Conservation (phyloP, 2,113 vertebrate genomes). For the Perca flavescens region DNA sequence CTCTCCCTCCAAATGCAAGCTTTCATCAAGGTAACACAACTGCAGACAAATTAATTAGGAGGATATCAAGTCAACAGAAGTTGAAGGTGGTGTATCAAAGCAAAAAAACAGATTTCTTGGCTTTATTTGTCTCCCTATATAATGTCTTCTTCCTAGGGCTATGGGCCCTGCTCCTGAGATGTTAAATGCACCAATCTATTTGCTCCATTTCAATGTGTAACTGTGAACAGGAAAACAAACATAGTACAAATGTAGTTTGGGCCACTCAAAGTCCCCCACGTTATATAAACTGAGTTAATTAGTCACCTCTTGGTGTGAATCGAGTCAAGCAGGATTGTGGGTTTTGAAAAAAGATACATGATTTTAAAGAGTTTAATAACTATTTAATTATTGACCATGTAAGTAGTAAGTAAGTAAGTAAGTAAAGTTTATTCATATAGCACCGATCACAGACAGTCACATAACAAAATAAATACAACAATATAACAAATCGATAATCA, state of each 20-base stretch:
- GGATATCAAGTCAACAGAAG: constrained; percentile 73
- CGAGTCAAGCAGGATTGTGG: background rate
- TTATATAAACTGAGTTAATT: background rate
- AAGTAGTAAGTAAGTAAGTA: no score
- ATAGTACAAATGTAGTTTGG: background rate
- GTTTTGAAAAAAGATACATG: background rate
- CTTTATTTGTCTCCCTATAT: constrained; percentile 40
- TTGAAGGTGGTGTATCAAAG: constrained; percentile 73
- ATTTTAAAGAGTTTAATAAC: no score
- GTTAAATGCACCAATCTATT: background rate
- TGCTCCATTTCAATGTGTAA: background rate
- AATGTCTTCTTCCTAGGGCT: constrained; percentile 7
- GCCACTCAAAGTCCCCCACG: background rate
- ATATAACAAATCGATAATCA: no score
- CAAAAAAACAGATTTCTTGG: constrained; percentile 67
- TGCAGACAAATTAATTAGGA: constrained; percentile 80
- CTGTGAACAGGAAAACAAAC: background rate
- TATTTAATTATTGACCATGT: background rate
- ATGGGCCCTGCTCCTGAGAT: constrained; percentile 9
- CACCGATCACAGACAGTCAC: no score
- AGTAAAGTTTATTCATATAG: no score
- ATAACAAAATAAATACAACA: no score
- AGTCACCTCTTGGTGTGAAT: background rate
- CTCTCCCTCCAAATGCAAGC: constrained; percentile 71
- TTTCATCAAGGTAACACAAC: constrained; percentile 77